Base-by-base conservation (phyloP, 2,113 vertebrate genomes). In the Phrynosoma platyrhinos region DNA sequence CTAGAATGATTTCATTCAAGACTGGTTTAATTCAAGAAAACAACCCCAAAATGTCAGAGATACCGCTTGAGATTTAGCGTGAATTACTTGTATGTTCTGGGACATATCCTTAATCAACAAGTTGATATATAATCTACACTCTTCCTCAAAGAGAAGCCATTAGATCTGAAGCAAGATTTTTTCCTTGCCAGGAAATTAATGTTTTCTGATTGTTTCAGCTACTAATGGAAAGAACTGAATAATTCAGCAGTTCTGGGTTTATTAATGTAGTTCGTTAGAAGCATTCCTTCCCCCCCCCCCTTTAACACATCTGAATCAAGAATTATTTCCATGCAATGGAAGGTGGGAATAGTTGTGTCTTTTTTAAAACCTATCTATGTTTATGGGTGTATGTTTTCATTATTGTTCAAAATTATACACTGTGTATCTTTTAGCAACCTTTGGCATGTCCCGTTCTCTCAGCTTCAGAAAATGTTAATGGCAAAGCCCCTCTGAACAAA, bases 261-360 rank as follows among this genome's bases (percentile, higher is more conserved):
- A 95, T 95, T 94, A 91, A 95, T 95, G 94, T 85, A 90, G 91
- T 87, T 94, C 88, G 95, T 96, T 94, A 93, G 87, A 90, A 94
- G 82, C 92, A 78, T 86, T 92, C 92, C 90, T 88, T 87, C 40
- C 10, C 36, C 36, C 36, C 36, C 47, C 47, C 3, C 7, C 53
- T 74, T 55, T 32, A 36, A 76, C 25, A 42, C 62, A 12, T 27
- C 6, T 16, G 42, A 53, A 79, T 88, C 93, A 94, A 90, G 91
- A 93, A 84, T 88, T 66, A 62, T 90, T 88, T 86, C 86, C 79
- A 90, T 91, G 81, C 82, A 87, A 81, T 9, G 87, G 90, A 93
- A 87, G 88, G 88, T 91, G 85, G 83, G 62, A 87, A 62, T 64
- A 7, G 64, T 25, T 66, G 5, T 21, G 47, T 47, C 7, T 47